Percentiles rank a stretch among this genome's conserved stretches.
Evolutionary conservation across 2,797 vertebrate species (phyloP).

Genomic region (Yasuhikotakia modesta): DNA sequence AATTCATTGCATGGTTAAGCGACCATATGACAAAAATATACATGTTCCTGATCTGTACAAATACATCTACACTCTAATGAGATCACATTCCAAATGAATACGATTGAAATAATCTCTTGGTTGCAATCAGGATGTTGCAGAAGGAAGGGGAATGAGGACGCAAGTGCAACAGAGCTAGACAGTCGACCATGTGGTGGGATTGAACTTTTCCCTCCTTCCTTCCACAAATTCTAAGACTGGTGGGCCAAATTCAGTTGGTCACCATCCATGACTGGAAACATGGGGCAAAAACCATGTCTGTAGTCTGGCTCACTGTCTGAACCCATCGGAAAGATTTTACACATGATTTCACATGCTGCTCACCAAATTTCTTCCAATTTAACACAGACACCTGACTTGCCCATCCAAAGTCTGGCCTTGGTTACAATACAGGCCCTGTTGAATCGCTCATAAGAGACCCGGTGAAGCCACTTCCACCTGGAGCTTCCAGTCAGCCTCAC

Average conservation of each 20-base stretch:
- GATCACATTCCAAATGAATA: neutral
- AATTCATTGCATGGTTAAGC: too few relatives aligned
- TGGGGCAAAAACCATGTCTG: conserved; percentile 55
- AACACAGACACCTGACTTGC: conserved; percentile 68
- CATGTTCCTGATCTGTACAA: neutral
- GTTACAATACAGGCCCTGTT: conserved; percentile 56
- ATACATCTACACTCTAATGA: neutral
- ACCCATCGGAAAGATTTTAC: conserved; percentile 72
- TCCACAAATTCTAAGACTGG: conserved; percentile 61
- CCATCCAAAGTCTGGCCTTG: conserved; percentile 63
- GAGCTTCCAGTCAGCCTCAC: neutral
- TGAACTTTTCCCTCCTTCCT: conserved; percentile 62
- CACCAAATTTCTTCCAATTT: conserved; percentile 74
- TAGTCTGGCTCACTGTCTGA: conserved; percentile 71
- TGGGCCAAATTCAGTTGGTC: conserved; percentile 64
- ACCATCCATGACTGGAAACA: conserved; percentile 69
- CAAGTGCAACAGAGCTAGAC: conserved; percentile 6
- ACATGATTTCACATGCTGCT: conserved; percentile 78
- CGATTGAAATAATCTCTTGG: neutral
- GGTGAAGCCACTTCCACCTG: neutral
- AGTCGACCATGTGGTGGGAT: conserved; percentile 65
- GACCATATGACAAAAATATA: too few relatives aligned
- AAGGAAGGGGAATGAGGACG: conserved; percentile 3
- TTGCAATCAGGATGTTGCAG: neutral
- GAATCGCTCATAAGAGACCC: neutral